Base-by-base conservation (phyloP, 2,113 vertebrate genomes). In the Vicugna pacos region DNA sequence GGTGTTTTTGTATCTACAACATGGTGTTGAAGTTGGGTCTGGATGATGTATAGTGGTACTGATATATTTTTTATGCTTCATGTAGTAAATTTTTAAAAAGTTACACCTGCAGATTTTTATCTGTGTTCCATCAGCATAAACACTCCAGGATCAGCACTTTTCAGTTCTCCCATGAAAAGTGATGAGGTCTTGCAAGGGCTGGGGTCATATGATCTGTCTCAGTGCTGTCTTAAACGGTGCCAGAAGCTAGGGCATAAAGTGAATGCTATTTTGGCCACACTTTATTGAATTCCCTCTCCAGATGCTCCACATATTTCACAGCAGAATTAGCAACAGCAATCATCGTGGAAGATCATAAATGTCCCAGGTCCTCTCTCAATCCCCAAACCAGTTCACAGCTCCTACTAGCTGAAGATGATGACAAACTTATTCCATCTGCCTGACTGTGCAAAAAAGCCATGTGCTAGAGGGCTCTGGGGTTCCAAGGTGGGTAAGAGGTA, bases 31-130 rank as follows among this genome's bases (percentile, higher is more conserved):
- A 86, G 75, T 97, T 94, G 64, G 82, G 69, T 48, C 85, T 86
- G 19, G 70, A 81, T 97, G 97, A 97, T 98, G 84, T 94, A 96
- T 94, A 75, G 93, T 20, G 90, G 89, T 92, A 86, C 95, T 95
- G 97, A 96, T 95, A 94, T 97, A 91, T 97, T 97, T 98, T 98
- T 98, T 98, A 97, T 98, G 98, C 98, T 99, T 98, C 98, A 98
- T 97, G 89, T 96, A 98, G 96, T 91, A 67, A 62, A 96, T 98
- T 98, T 98, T 98, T 98, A 98, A 98, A 96, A 98, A 98, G 98
- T 98, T 98, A 98, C 98, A 99, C 98, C 98, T 99, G 99, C 99
- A 99, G 98, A 99, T 99, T 98, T 99, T 99, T 99, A 99, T 99
- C 98, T 99, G 97, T 96, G 97, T 98, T 98, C 98, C 98, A 98